Evolutionary conservation across 2,888 invertebrate genomes (phyloP).

Genomic region (Eristalis tenax): DNA sequence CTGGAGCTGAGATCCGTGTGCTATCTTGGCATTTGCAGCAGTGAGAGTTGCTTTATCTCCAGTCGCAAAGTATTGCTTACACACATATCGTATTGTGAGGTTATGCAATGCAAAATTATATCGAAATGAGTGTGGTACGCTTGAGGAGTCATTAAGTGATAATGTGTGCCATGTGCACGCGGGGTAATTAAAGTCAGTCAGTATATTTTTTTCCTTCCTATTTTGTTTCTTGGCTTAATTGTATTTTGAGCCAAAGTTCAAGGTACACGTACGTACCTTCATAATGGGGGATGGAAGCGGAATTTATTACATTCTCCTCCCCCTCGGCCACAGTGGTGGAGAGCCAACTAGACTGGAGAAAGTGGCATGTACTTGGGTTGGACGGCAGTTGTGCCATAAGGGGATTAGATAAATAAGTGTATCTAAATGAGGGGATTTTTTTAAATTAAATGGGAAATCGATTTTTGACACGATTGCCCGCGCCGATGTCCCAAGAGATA

Average conservation of each 20-base stretch:
- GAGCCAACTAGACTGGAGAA: neutral
- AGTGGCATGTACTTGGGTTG: neutral
- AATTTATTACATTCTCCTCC: neutral
- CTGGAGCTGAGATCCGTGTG: neutral
- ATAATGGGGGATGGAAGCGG: conserved; percentile 7
- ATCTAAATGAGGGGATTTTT: neutral
- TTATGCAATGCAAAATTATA: conserved; percentile 38
- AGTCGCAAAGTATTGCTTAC: neutral
- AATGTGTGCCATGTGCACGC: conserved; percentile 17
- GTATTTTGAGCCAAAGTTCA: conserved; percentile 47
- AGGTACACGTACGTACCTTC: neutral
- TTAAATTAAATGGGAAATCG: neutral
- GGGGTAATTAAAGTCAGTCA: conserved; percentile 35
- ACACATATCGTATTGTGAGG: neutral
- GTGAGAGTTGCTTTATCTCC: neutral
- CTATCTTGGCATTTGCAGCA: neutral
- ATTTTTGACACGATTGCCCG: neutral
- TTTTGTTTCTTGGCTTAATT: conserved; percentile 3
- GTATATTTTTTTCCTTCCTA: conserved; percentile 7
- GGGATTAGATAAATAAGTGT: neutral
- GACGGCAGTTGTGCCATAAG: neutral
- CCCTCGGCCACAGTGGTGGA: neutral
- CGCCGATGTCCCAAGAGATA: too few species aligned
- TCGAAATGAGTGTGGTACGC: conserved; percentile 25
- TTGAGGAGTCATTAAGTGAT: conserved; percentile 39